phyloP scores from a whole-genome alignment of 2,113 vertebrate genomes.

The Pseudopipra pipra region DNA sequence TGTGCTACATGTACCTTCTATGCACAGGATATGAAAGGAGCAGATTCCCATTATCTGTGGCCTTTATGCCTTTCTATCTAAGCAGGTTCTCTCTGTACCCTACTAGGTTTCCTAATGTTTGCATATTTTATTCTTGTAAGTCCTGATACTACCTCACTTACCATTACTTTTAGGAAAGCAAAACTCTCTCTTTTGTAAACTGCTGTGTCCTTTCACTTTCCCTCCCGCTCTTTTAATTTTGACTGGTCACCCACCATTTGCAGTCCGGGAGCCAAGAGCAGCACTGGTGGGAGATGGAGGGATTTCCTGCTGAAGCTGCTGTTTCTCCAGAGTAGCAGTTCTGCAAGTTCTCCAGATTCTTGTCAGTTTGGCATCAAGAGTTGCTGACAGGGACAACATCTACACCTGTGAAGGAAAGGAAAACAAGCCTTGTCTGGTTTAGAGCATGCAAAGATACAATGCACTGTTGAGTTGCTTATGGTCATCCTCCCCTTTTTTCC shows the following conservation, averaged over 20 bases:
- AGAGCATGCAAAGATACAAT: background rate
- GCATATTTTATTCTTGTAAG: background rate
- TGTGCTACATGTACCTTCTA: background rate
- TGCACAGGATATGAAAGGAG: background rate
- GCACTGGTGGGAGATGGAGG: background rate
- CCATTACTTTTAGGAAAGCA: background rate
- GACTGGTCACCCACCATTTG: background rate
- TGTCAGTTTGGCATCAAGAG: background rate
- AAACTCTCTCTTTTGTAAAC: background rate
- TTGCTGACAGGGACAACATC: background rate
- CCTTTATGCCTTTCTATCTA: background rate
- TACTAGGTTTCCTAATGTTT: background rate
- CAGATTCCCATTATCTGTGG: background rate
- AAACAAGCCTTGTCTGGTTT: background rate
- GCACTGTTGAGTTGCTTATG: background rate
- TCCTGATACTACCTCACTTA: background rate
- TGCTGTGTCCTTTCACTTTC: background rate
- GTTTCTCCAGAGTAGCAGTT: background rate
- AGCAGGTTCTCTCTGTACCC: background rate
- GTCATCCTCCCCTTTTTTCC: background rate
- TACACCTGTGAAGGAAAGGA: background rate
- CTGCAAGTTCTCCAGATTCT: background rate
- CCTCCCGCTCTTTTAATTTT: background rate
- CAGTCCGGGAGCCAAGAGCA: background rate
- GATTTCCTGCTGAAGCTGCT: background rate